These are phyloP conservation scores for Ctenosaura bakeri DNA, from an alignment of 2,797 vertebrate species.

Conservation along the genomic window DNA sequence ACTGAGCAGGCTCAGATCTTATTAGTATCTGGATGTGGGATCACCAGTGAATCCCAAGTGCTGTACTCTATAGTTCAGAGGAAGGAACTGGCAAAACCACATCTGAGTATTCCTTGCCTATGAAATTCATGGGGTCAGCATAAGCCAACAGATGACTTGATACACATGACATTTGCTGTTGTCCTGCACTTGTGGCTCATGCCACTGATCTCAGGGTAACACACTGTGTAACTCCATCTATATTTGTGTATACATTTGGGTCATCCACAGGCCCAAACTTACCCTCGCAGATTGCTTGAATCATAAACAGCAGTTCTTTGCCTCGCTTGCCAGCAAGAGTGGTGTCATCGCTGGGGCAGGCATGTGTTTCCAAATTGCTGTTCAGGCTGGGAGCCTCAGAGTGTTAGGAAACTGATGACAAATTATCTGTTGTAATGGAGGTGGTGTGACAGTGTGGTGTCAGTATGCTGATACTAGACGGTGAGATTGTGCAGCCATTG, in stretches of 20 bases:
- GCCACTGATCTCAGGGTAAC: background rate
- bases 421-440: slow-evolving; percentile 1
- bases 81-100: too few species aligned
- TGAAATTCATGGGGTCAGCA: too few species aligned
- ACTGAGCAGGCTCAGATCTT: too few species aligned
- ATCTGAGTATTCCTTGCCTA: too few species aligned
- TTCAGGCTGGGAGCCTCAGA: slow-evolving; percentile 18
- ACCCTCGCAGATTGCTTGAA: background rate
- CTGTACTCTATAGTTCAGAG: too few species aligned
- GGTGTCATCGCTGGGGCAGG: background rate
- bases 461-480: slow-evolving; percentile 17
- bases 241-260: background rate
- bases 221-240: background rate
- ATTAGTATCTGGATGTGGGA: too few species aligned
- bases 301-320: background rate
- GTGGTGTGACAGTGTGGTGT: slow-evolving; percentile 13
- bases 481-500: background rate
- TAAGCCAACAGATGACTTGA: too few species aligned
- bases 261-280: background rate
- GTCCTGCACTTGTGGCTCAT: background rate
- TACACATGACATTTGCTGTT: background rate
- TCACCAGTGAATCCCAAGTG: too few species aligned
- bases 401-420: slow-evolving; percentile 19
- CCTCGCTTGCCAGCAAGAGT: slow-evolving; percentile 6
- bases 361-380: background rate